Evolutionary conservation across 2,797 vertebrate genomes (phyloP), one percentile per base, ranked within the genome.

Genomic region (Myiothlypis chrysogaster): DNA sequence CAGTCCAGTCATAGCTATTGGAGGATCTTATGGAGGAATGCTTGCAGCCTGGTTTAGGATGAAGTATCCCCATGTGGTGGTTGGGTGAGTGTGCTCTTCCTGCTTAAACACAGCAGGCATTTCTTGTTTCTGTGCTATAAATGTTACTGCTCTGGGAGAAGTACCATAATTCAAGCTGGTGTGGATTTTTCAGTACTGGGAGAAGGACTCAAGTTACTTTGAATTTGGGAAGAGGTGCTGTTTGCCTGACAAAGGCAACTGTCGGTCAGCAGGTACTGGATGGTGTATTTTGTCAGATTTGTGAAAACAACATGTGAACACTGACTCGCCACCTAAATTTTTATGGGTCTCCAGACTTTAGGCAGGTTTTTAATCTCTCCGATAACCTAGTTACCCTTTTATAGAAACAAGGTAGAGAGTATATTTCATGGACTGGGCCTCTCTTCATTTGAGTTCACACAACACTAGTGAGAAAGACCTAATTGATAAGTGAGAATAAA

Each of bases 1-100:
- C 72, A 99, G 99, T 80, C 98, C 99, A 3, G 98, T 99, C 79
- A 98, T 99, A 50, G 98, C 99, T 32, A 39, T 99, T 1, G 99
- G 99, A 50, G 99, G 99, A 4, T 99, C 99, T 20, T 99, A 99
- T 0, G 99, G 99, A 46, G 99, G 99, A 79, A 99, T 99, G 99
- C 98, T 99, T 39, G 97, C 99, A 5, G 99, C 99, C 71, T 99
- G 99, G 99, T 97, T 99, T 94, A 98, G 99, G 96, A 99, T 99
- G 99, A 99, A 99, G 93, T 99, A 99, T 92, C 99, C 99, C 59
- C 98, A 98, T 56, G 15, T 98, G 71, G 98, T 99, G 50, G 97
- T 97, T 86, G 99, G 99, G 99, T 99, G 96, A 99, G 98, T 97
- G 25, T 37, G 23, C n/a, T 70, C 27, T 19, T 50, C 30, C 69